Evolutionary conservation across 2,888 invertebrate species (phyloP).

Genomic region (Eumerus sabulonum): DNA sequence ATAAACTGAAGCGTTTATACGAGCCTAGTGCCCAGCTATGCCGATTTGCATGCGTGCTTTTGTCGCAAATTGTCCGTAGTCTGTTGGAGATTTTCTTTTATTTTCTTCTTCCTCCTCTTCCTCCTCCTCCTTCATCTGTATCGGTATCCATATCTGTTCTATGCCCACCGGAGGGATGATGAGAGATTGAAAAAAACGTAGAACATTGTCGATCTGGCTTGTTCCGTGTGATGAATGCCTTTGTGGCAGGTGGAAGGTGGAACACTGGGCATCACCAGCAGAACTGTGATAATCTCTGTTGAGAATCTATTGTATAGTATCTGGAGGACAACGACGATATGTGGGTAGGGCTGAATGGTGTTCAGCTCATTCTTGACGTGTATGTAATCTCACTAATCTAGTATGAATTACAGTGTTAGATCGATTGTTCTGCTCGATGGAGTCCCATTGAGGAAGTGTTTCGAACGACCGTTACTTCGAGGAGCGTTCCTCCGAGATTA

Average conservation of each 20-base stretch:
- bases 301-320: conserved; percentile 30
- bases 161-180: conserved; percentile 15
- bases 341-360: conserved; percentile 51
- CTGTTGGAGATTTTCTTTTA: conserved; percentile 5
- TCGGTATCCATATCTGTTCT: neutral
- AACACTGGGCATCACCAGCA: conserved; percentile 4
- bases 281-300: conserved; percentile 39
- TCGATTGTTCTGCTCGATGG: conserved; percentile 41
- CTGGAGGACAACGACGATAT: conserved; percentile 36
- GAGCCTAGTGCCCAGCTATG: conserved; percentile 49
- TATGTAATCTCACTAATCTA: conserved; percentile 42
- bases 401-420: conserved; percentile 47
- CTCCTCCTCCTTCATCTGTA: too few species aligned
- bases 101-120: too few species aligned
- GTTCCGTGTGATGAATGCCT: conserved; percentile 63
- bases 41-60: conserved; percentile 67
- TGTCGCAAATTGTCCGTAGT: conserved; percentile 62
- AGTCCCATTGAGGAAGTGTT: conserved; percentile 37
- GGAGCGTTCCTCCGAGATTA: conserved; percentile 21
- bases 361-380: neutral
- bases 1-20: conserved; percentile 49
- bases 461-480: conserved; percentile 30
- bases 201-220: conserved; percentile 47
- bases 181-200: neutral
- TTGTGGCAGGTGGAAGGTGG: conserved; percentile 59